These are phyloP conservation scores for Uria aalge DNA, from an alignment of 2,113 vertebrate genomes.

Conservation along the genomic window DNA sequence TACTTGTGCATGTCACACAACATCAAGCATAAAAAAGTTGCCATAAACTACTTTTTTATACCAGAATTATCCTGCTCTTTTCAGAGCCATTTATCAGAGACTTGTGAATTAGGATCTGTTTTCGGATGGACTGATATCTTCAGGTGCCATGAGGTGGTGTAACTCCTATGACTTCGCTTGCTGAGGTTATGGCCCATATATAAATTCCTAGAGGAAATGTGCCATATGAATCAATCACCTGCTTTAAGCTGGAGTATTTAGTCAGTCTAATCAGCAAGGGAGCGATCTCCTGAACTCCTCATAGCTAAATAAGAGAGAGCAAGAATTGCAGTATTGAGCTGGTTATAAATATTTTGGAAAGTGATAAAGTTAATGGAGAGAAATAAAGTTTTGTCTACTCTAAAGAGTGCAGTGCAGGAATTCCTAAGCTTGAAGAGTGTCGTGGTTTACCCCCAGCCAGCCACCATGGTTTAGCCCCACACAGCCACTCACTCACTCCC, in stretches of 20 bases:
- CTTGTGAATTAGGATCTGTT: not conserved
- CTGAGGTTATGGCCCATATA: not conserved
- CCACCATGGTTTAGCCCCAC: not conserved
- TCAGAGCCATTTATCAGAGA: not conserved
- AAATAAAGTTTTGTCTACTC: not conserved
- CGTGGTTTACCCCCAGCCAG: not conserved
- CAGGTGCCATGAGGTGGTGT: not conserved
- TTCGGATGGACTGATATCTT: not conserved
- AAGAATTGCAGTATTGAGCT: not conserved
- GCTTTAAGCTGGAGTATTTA: not conserved
- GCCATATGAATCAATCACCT: not conserved
- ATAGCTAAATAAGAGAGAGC: not conserved
- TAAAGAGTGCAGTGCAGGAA: not conserved
- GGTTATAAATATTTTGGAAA: not conserved
- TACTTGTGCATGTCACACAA: slow-evolving; percentile 38
- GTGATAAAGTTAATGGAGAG: not conserved
- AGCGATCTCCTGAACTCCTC: not conserved
- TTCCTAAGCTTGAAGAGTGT: not conserved
- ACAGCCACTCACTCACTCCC: accelerated
- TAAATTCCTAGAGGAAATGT: not conserved
- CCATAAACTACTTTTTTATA: not conserved
- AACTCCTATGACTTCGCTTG: not conserved
- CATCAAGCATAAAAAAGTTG: slow-evolving; percentile 43
- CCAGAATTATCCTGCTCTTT: not conserved
- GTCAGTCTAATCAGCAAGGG: not conserved